Conservation (phyloP, 2,888 invertebrate species). For the Heliconius ismenius region DNA sequence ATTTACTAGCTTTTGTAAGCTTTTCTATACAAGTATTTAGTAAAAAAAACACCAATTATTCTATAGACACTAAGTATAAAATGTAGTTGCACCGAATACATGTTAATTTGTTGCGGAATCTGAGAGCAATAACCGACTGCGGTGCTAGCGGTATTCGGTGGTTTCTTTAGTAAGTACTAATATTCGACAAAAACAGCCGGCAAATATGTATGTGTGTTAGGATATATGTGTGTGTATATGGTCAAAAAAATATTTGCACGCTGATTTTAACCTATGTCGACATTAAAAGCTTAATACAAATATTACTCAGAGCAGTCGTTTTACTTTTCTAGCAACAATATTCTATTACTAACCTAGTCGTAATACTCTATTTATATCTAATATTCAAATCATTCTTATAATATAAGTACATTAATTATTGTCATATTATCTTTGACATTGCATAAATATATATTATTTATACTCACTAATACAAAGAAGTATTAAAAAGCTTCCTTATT, state of each 20-base stretch:
- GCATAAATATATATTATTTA: no score
- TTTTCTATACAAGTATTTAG: conserved; percentile 42
- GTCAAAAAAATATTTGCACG: conserved; percentile 55
- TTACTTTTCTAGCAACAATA: neutral
- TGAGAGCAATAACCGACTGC: conserved; percentile 80
- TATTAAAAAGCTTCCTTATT: neutral
- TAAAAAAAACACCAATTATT: conserved; percentile 61
- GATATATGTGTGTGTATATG: conserved; percentile 47
- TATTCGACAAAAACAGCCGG: conserved; percentile 75
- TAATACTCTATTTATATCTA: neutral
- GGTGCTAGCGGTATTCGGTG: conserved; percentile 78
- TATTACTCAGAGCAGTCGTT: conserved; percentile 55
- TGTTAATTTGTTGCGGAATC: conserved; percentile 82
- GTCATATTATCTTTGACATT: neutral
- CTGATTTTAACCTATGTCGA: conserved; percentile 64
- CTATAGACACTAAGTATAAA: conserved; percentile 74
- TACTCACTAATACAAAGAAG: neutral
- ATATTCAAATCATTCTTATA: neutral
- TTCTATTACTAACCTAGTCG: neutral
- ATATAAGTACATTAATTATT: no score
- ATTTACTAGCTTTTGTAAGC: conserved; percentile 43
- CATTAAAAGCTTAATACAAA: conserved; percentile 67
- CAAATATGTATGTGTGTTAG: conserved; percentile 55
- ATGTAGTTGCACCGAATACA: conserved; percentile 80
- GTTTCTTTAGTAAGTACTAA: conserved; percentile 75